Conservation (phyloP, 2,888 invertebrate species). For the Himalopsyche anomala region DNA sequence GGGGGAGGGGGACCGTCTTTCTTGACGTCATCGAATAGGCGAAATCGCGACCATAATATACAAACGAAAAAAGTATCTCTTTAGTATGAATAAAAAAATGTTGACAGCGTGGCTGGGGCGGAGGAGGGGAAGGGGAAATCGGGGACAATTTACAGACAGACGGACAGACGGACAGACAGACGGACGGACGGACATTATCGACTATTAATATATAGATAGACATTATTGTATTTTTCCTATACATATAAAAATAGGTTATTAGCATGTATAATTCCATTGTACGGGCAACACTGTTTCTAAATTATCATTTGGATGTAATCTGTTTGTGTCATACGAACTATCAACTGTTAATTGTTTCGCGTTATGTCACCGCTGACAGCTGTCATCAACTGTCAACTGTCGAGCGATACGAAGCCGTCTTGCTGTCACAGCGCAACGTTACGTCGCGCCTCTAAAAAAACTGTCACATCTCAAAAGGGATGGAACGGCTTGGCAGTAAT, state of each 20-base stretch:
- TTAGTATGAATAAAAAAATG: too few species aligned
- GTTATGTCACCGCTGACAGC: constrained; percentile 24
- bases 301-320: constrained; percentile 21
- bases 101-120: too few species aligned
- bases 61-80: too few species aligned
- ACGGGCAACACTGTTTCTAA: background rate
- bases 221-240: background rate
- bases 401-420: constrained; percentile 34
- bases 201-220: too few species aligned
- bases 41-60: too few species aligned
- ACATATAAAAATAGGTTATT: background rate
- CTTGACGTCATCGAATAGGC: too few species aligned
- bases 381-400: constrained; percentile 34
- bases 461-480: constrained; percentile 29
- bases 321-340: constrained; percentile 16
- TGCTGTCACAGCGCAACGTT: constrained; percentile 16
- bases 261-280: background rate
- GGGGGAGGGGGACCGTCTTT: too few species aligned
- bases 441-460: constrained; percentile 21
- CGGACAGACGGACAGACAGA: too few species aligned
- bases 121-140: too few species aligned
- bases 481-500: background rate
- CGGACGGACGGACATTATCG: too few species aligned
- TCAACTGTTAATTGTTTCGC: constrained; percentile 34
- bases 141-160: too few species aligned